Evolutionary conservation across 2,113 vertebrate genomes (phyloP).

Genomic region (Rostratula benghalensis): DNA sequence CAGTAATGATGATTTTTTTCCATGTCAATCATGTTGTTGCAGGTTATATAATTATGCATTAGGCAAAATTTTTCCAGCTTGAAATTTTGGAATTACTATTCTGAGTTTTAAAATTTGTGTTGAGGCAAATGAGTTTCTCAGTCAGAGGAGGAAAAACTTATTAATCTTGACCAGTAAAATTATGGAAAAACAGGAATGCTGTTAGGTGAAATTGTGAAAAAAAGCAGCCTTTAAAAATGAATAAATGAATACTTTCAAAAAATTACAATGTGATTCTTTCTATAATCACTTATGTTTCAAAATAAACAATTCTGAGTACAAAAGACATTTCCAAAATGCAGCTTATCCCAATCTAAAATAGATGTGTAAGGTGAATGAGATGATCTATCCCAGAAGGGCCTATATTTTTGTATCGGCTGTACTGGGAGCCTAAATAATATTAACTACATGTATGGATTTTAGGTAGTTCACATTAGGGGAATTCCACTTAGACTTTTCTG

Average conservation of each 20-base stretch:
- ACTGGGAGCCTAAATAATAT: background rate
- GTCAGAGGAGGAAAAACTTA: background rate
- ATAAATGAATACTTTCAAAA: background rate
- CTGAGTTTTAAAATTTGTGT: background rate
- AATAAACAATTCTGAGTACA: background rate
- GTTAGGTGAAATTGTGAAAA: background rate
- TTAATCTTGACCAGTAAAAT: background rate
- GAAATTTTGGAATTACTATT: background rate
- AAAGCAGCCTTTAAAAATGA: background rate
- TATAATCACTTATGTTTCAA: background rate
- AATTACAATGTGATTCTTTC: background rate
- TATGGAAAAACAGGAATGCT: background rate
- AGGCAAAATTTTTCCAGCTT: background rate
- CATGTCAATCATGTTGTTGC: background rate
- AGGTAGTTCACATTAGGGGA: background rate
- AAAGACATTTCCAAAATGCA: background rate
- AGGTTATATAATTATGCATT: background rate
- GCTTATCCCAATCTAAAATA: background rate
- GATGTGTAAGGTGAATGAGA: background rate
- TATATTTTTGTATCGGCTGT: background rate
- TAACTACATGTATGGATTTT: background rate
- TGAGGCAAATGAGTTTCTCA: background rate
- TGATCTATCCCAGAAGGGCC: background rate
- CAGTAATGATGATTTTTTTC: background rate
- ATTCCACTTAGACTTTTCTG: background rate